These are phyloP conservation scores for Drosophila mayaguana DNA, from an alignment of 2,888 invertebrate species.

Conservation along the genomic window DNA sequence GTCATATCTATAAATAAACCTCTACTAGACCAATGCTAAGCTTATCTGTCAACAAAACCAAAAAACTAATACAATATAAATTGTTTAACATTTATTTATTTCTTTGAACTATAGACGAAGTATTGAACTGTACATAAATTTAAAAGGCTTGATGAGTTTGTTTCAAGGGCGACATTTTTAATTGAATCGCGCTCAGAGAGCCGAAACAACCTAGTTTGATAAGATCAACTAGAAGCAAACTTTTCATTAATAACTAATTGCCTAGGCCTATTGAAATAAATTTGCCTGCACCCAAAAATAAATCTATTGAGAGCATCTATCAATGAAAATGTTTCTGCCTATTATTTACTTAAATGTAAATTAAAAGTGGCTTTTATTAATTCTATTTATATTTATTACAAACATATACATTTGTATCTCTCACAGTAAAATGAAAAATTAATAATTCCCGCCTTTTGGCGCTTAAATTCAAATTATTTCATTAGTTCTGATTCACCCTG, in stretches of 20 bases:
- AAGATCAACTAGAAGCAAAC: constrained; percentile 60
- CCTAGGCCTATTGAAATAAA: constrained; percentile 61
- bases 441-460: not conserved
- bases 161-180: constrained; percentile 75
- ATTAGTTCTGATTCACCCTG: constrained; percentile 29
- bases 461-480: constrained; percentile 23
- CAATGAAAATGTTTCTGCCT: constrained; percentile 19
- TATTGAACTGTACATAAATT: constrained; percentile 39
- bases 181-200: constrained; percentile 58
- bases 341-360: not conserved
- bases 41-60: constrained; percentile 51
- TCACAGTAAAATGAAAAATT: not conserved
- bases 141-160: constrained; percentile 47
- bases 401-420: not conserved
- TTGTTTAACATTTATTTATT: constrained; percentile 36
- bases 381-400: not conserved
- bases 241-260: constrained; percentile 51
- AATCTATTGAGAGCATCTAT: constrained; percentile 70
- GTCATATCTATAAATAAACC: constrained; percentile 74
- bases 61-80: not conserved
- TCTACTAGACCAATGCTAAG: constrained; percentile 29
- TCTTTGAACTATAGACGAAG: constrained; percentile 36
- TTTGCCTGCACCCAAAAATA: constrained; percentile 65
- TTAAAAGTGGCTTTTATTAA: not conserved
- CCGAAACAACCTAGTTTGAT: constrained; percentile 68